Conservation (phyloP, 2,888 invertebrate genomes). For the Nomada hirtipes region DNA sequence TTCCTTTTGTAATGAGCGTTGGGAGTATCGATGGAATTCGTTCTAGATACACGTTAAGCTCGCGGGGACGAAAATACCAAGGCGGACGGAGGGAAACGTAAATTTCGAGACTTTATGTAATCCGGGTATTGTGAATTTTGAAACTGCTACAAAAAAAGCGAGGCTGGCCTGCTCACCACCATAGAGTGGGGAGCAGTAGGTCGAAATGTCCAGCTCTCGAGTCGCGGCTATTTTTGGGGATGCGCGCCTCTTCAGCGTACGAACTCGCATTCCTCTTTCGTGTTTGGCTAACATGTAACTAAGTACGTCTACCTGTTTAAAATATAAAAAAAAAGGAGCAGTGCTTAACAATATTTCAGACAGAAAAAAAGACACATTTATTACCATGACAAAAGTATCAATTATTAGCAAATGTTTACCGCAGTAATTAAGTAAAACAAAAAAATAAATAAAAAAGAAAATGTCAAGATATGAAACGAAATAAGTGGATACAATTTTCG, state of each 20-base stretch:
- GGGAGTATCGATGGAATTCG: neutral
- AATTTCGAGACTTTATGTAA: constrained; percentile 52
- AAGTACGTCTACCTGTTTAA: constrained; percentile 38
- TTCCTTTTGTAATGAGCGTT: neutral
- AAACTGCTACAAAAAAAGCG: constrained; percentile 59
- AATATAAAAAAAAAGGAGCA: constrained; percentile 26
- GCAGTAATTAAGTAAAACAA: too few relatives aligned
- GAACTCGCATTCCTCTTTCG: constrained; percentile 74
- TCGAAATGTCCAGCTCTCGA: constrained; percentile 83
- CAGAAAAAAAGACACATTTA: neutral
- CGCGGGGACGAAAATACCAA: constrained; percentile 38
- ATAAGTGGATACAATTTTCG: neutral
- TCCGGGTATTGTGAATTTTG: constrained; percentile 59
- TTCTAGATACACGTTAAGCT: neutral
- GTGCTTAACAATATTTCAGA: neutral
- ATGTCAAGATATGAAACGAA: neutral
- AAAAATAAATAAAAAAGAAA: too few relatives aligned
- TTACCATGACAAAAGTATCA: neutral
- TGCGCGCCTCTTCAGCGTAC: constrained; percentile 65
- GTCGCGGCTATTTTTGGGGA: constrained; percentile 81
- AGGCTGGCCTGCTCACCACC: constrained; percentile 49
- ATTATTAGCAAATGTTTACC: neutral
- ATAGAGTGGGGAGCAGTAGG: constrained; percentile 66
- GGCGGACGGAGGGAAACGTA: constrained; percentile 19
- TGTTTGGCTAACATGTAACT: constrained; percentile 60